Conservation (phyloP, 1,140 invertebrate genomes). For the Aphis gossypii region DNA sequence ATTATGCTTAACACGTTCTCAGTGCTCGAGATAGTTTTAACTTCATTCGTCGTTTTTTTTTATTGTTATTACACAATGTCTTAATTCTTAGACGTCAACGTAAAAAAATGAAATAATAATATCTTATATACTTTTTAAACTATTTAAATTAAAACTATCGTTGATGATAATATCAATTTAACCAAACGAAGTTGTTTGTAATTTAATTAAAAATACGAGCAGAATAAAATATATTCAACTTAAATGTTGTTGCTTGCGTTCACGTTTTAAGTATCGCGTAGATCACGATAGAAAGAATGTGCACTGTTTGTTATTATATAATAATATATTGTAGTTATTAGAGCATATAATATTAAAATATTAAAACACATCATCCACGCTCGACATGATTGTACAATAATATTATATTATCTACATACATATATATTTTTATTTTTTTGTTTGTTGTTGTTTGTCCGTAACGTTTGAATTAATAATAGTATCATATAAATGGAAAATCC, state of each 20-base stretch:
- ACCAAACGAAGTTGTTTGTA: neutral
- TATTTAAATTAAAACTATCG: constrained; percentile 26
- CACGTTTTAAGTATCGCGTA: neutral
- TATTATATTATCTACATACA: neutral
- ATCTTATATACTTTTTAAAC: constrained; percentile 1
- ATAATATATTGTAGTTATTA: constrained; percentile 1
- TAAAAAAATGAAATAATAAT: constrained; percentile 5
- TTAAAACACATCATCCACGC: neutral
- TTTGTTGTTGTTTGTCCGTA: neutral
- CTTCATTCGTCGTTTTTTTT: neutral
- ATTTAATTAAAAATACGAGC: constrained; percentile 24
- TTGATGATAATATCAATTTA: constrained; percentile 25
- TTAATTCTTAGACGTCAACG: neutral
- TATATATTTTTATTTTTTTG: neutral
- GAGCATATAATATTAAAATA: constrained; percentile 18
- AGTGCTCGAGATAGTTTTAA: neutral
- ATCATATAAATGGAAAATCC: constrained; percentile 20
- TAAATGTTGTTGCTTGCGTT: neutral
- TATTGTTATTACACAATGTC: neutral
- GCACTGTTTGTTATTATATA: neutral
- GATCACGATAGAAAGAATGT: neutral
- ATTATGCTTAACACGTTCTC: neutral
- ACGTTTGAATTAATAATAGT: constrained; percentile 13
- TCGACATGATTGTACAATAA: neutral
- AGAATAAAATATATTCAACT: neutral